These are phyloP conservation scores for Scleropages formosus DNA, from an alignment of 2,797 vertebrate species.

Conservation along the genomic window DNA sequence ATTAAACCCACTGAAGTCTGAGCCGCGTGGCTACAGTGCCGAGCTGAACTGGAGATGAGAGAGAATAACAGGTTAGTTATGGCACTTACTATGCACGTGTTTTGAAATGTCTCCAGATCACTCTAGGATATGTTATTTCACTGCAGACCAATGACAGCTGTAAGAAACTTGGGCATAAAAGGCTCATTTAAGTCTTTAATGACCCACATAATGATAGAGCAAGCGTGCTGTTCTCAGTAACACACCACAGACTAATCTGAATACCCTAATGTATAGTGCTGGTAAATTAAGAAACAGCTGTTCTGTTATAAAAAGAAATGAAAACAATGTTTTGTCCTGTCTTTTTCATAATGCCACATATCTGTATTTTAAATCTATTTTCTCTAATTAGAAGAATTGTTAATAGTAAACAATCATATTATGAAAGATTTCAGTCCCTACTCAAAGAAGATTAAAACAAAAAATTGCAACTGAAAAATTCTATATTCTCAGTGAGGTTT, in stretches of 20 bases:
- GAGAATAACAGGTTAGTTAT: conserved; percentile 40
- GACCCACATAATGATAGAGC: conserved; percentile 68
- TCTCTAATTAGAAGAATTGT: too few species aligned
- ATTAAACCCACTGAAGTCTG: conserved; percentile 37
- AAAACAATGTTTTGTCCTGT: conserved; percentile 27
- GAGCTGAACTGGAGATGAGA: conserved; percentile 42
- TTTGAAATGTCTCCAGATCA: conserved; percentile 62
- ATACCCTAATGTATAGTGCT: conserved; percentile 55
- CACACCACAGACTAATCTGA: conserved; percentile 66
- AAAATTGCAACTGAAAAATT: too few species aligned
- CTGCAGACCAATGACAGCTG: conserved; percentile 74
- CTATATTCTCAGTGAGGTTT: too few species aligned
- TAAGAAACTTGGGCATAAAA: conserved; percentile 71
- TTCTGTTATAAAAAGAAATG: conserved; percentile 60
- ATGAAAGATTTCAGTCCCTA: too few species aligned
- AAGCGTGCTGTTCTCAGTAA: conserved; percentile 70
- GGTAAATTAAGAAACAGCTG: conserved; percentile 74
- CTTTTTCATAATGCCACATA: too few species aligned
- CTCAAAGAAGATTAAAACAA: too few species aligned
- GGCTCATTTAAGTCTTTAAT: conserved; percentile 78
- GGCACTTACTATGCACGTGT: conserved; percentile 61
- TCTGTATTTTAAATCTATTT: too few species aligned
- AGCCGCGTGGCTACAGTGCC: conserved; percentile 42
- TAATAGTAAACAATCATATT: too few species aligned
- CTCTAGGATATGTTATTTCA: conserved; percentile 73